phyloP scores from a whole-genome alignment of 2,797 vertebrate species.

The Cyprinodon diabolis region DNA sequence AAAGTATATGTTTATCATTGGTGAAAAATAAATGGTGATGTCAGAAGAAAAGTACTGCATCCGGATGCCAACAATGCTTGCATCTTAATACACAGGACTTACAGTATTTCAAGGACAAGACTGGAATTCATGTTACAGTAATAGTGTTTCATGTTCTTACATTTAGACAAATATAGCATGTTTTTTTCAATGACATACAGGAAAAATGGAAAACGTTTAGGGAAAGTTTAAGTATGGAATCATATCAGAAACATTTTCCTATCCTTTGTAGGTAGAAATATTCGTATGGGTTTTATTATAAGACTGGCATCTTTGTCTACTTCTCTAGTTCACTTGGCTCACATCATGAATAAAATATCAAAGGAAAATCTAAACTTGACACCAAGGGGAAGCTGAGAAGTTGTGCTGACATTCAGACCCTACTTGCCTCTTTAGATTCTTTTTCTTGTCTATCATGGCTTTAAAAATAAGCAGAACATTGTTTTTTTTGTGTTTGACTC shows the following conservation, averaged over 20 bases:
- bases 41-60: not conserved
- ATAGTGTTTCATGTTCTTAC: not conserved
- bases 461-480: slow-evolving; percentile 70
- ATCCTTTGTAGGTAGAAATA: not conserved
- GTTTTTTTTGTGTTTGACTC: slow-evolving; percentile 37
- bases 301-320: slow-evolving; percentile 43
- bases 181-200: not conserved
- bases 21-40: not conserved
- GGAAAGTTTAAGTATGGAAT: not conserved
- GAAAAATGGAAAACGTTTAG: not conserved
- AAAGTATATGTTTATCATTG: not conserved
- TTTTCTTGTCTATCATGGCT: slow-evolving; percentile 58
- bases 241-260: not conserved
- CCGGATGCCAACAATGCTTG: no score
- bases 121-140: not conserved
- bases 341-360: slow-evolving; percentile 69
- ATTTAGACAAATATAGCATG: not conserved
- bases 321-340: slow-evolving; percentile 46
- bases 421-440: slow-evolving; percentile 53
- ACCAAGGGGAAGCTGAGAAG: slow-evolving; percentile 36
- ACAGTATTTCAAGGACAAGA: no score
- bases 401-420: slow-evolving; percentile 53
- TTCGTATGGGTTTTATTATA: slow-evolving; percentile 8
- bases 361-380: slow-evolving; percentile 44
- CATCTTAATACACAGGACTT: no score